Conservation (phyloP, 2,797 vertebrate species). For the Malurus leucopterus region DNA sequence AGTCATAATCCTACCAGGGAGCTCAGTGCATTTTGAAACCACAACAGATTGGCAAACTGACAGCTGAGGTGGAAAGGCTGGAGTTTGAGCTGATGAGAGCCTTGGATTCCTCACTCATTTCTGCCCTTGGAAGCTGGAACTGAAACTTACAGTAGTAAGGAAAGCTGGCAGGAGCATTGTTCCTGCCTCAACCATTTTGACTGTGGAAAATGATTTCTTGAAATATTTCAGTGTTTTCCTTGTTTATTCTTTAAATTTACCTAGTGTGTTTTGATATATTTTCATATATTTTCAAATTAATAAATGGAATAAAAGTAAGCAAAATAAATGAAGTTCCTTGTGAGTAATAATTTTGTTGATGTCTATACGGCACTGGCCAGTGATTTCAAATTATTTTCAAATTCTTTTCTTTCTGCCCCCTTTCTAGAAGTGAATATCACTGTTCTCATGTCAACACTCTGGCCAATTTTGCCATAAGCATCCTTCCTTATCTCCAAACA, state of each 20-base stretch:
- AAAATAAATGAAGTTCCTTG: neutral
- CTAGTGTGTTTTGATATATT: neutral
- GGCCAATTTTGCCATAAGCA: neutral
- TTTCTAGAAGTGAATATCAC: neutral
- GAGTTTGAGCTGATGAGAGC: neutral
- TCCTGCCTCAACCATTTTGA: neutral
- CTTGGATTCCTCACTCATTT: neutral
- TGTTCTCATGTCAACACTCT: neutral
- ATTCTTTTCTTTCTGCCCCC: neutral
- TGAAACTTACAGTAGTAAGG: neutral
- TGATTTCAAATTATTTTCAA: neutral
- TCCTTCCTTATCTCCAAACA: neutral
- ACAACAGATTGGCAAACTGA: neutral
- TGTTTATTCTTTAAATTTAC: neutral
- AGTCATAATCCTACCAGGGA: neutral
- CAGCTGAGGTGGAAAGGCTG: neutral
- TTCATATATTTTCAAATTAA: neutral
- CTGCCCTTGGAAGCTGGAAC: neutral
- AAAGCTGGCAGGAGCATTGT: neutral
- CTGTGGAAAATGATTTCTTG: accelerated
- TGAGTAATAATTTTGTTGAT: neutral
- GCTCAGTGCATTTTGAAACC: accelerated
- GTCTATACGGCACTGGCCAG: neutral
- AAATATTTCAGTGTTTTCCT: neutral
- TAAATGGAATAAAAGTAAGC: neutral